These are phyloP conservation scores for Epistrophe eligans DNA, from an alignment of 2,888 invertebrate species.

Conservation along the genomic window DNA sequence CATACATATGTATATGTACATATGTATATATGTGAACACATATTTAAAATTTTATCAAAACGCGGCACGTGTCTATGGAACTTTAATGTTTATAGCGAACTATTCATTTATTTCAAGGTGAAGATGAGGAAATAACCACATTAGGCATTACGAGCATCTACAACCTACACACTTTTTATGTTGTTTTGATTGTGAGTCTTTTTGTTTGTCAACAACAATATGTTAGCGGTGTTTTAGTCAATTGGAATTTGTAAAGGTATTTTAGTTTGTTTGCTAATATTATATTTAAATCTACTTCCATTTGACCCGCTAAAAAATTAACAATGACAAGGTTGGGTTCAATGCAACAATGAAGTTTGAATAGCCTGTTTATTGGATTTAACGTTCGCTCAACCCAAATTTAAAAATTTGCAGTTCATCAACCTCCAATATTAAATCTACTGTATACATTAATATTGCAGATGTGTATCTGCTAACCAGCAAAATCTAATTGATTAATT, in stretches of 20 bases:
- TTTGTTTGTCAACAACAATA: slow-evolving; percentile 4
- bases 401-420: slow-evolving; percentile 27
- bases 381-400: slow-evolving; percentile 26
- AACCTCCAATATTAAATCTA: slow-evolving; percentile 26
- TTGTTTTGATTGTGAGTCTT: background rate
- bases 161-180: background rate
- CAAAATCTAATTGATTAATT: slow-evolving; percentile 22
- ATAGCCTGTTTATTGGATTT: slow-evolving; percentile 15
- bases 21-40: background rate
- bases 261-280: background rate
- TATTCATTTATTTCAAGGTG: slow-evolving; percentile 42
- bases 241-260: background rate
- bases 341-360: slow-evolving; percentile 23
- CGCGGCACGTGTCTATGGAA: background rate
- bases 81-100: slow-evolving; percentile 14
- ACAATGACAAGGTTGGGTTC: slow-evolving; percentile 18
- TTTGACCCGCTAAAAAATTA: slow-evolving; percentile 1
- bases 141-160: background rate
- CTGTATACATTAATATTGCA: background rate
- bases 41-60: slow-evolving; percentile 7
- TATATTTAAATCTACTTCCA: background rate
- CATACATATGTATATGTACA: too few relatives aligned
- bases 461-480: slow-evolving; percentile 14
- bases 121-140: slow-evolving; percentile 22
- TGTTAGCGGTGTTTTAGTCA: background rate